Evolutionary conservation across 2,888 invertebrate genomes (phyloP), one percentile per base, ranked within the genome.

Genomic region (Drosophila borborema): DNA sequence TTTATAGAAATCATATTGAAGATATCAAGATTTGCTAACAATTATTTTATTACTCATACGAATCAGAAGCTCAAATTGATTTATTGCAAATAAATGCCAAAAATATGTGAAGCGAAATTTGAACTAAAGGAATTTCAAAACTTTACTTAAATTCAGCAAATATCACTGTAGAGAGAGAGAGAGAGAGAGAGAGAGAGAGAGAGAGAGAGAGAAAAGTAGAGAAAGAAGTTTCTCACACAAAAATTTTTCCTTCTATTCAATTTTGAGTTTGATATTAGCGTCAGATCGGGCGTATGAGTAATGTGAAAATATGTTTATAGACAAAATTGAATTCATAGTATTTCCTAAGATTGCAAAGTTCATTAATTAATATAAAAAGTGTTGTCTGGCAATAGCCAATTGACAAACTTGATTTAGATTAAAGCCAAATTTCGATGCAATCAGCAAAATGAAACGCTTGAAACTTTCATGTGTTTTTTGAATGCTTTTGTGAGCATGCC

Each of bases 261-360:
- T 16, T 40, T 16, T 16, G 8, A 9, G 0, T 9, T 9, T 2
- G 31, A 34, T 34, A 14, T 16, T 1, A 45, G 18, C 46, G 6
- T 0, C 3, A 41, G 20, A 12, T 31, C 12, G 5, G 49, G 54
- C 69, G 60, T 55, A 67, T 67, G 68, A 18, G 60, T 55, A 10
- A 68, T 68, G 23, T 12, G 12, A 18, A 34, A 20, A 16, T 18
- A 28, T n/a, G 2, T 34, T 20, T 34, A 6, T 20, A 9, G 6
- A 14, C 20, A 0, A 51, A 34, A 18, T 18, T 9, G 7, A 18
- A 1, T 10, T 49, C 7, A 18, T 10, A n/a, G 4, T 28, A n/a
- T 28, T 16, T 9, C n/a, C n/a, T 4, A 16, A 48, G 3, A 28
- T 48, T 7, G 12, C 6, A 12, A 45, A 23, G 12, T 14, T 0